phyloP scores from a whole-genome alignment of 2,113 vertebrate genomes.

The Corvus cornix region DNA sequence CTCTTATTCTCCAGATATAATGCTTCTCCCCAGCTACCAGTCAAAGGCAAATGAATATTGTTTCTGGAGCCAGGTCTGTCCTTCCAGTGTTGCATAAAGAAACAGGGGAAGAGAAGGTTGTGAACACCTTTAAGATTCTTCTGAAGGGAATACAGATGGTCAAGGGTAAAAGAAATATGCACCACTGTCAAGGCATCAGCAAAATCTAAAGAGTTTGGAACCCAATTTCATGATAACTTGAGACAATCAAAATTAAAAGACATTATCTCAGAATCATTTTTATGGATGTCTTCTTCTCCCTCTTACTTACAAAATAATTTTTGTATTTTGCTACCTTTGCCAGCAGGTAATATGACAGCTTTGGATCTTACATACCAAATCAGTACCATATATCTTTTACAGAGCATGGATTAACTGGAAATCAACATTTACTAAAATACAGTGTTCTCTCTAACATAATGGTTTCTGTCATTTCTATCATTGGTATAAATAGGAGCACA shows the following conservation, averaged over 20 bases:
- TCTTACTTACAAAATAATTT: background rate
- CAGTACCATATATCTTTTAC: background rate
- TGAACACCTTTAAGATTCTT: background rate
- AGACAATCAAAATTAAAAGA: conserved; percentile 1
- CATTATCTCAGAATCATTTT: background rate
- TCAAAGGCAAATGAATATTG: background rate
- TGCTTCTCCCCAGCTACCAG: background rate
- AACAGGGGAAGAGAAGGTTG: background rate
- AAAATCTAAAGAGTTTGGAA: background rate
- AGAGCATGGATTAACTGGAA: background rate
- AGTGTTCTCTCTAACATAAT: background rate
- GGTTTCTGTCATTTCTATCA: background rate
- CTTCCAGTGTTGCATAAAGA: background rate
- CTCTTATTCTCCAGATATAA: background rate
- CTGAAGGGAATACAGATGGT: background rate
- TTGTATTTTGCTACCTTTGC: background rate
- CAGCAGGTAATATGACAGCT: background rate
- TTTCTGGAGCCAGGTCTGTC: background rate
- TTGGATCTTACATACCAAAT: background rate
- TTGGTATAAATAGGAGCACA: background rate
- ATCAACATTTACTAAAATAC: background rate
- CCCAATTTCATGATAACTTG: background rate
- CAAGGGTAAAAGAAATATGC: background rate
- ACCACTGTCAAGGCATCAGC: background rate
- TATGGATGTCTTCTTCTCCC: background rate